Evolutionary conservation across 2,888 invertebrate genomes (phyloP), one percentile per base, ranked within the genome.

Genomic region (Drymonia ruficornis): DNA sequence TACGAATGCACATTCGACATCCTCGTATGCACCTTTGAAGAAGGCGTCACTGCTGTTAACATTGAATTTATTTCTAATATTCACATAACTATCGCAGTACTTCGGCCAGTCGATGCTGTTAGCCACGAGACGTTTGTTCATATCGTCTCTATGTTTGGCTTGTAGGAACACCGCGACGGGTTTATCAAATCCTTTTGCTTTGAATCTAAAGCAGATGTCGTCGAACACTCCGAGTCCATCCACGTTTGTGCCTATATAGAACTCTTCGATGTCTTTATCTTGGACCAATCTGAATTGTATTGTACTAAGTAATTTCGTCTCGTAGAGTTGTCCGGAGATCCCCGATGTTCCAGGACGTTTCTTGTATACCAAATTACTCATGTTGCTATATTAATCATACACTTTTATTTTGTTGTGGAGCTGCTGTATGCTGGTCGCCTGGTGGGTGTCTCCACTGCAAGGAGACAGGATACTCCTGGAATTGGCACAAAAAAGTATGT

Each of bases 301-400:
- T 0, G 53, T 15, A 16, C 44, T 57, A 3, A 53, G 8, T 40
- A 49, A n/a, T 9, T 56, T 56, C 1, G 53, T 53, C 29, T 53
- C 53, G 16, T 56, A 56, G 1, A 56, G 36, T 36, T 53, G 50
- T 40, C 56, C 56, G 5, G 31, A 34, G 0, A 56, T 50, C n/a
- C 36, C 36, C 0, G 70, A 59, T 2, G 70, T 65, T 0, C 59
- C 67, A 1, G n/a, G 0, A 13, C 61, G 62, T 44, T 65, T 68
- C 19, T 59, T 49, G 29, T 59, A 64, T 13, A 9, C 1, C 11
- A 42, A 42, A 5, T 18, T 7, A 42, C 11, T 31, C 31, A 31
- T 11, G 9, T 1, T 9, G 11, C 3, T 31, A 31, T 31, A 0
- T 23, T 4, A 23, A 6, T 23, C 23, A 23, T 23, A 23, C 23